Evolutionary conservation across 2,888 invertebrate species (phyloP).

Genomic region (Sycophila texana): DNA sequence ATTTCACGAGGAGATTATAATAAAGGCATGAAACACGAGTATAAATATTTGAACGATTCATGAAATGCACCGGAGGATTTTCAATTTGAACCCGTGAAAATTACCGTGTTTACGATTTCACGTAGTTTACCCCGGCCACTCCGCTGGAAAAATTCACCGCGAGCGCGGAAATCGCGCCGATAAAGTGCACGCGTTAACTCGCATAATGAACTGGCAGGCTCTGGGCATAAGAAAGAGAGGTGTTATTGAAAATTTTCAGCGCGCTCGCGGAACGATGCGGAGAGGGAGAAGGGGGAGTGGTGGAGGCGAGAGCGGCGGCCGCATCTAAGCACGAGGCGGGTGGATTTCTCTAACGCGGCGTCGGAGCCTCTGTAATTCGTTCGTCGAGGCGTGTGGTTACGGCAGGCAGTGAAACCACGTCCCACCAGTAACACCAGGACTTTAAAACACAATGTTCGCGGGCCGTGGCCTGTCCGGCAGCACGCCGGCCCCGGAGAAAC

Average conservation of each 20-base stretch:
- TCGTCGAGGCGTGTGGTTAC: conserved; percentile 24
- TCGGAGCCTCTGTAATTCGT: conserved; percentile 38
- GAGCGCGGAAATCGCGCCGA: conserved; percentile 6
- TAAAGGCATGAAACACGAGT: neutral
- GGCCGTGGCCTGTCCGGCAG: neutral
- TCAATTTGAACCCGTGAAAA: conserved; percentile 20
- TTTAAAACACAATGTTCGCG: conserved; percentile 38
- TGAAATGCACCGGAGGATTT: conserved; percentile 12
- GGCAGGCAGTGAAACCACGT: neutral
- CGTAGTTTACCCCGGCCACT: conserved; percentile 13
- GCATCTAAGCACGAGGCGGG: neutral
- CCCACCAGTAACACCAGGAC: conserved; percentile 32
- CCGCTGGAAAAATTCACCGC: conserved; percentile 9
- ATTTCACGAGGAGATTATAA: too few species aligned
- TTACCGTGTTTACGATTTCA: conserved; percentile 26
- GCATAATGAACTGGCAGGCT: conserved; percentile 31
- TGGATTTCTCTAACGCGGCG: conserved; percentile 28
- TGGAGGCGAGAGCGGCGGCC: neutral
- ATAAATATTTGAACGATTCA: conserved; percentile 16
- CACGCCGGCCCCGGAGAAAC: conserved; percentile 31
- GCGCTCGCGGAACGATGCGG: conserved; percentile 1
- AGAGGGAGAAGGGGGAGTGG: neutral
- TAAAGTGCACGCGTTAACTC: conserved; percentile 32
- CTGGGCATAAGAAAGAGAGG: conserved; percentile 26
- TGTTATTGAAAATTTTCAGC: conserved; percentile 39